Evolutionary conservation across 2,113 vertebrate species (phyloP), one percentile per base, ranked within the genome.

Genomic region (Cheilinus undulatus): DNA sequence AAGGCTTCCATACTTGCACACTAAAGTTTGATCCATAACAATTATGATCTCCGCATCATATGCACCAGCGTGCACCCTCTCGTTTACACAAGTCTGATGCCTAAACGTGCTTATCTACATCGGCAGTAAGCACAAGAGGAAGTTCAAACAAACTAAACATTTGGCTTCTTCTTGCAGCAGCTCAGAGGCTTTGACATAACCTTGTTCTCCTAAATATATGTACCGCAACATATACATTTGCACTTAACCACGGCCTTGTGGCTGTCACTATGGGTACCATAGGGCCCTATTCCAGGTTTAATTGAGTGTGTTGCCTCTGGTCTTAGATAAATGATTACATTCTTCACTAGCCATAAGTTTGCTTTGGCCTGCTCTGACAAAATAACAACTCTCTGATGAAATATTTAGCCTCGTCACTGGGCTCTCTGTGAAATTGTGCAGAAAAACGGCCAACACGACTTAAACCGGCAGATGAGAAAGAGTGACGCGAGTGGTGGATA

Each of bases 301-400:
- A 92, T 89, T 84, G 81, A 88, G 85, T 87, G 70, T 87, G 79
- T 86, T 63, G 38, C 78, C 78, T 46, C 59, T 80, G 81, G 73
- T 88, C 85, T 91, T 88, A 85, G 84, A 92, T 83, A 91, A 92
- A 92, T 88, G 88, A 90, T 91, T 87, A 82, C 83, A 89, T 89
- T 91, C 82, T 89, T 89, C 60, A 84, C 77, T 58, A 70, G 78
- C 43, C 75, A 69, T 50, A 46, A 69, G 85, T 92, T 91, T 91
- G 76, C 86, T 88, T 92, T 92, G 88, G 89, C 89, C 65, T 60
- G 58, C 48, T 56, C 32, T 32, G 51, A 43, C 71, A 84, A 84
- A 84, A 90, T 74, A 90, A 89, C 78, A 84, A 73, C 32, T 51
- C 49, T 50, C 59, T 5, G 60, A 77, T 82, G 78, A 89, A 88